These are phyloP conservation scores for Tethea ocularis DNA, from an alignment of 2,888 invertebrate genomes.

Conservation along the genomic window DNA sequence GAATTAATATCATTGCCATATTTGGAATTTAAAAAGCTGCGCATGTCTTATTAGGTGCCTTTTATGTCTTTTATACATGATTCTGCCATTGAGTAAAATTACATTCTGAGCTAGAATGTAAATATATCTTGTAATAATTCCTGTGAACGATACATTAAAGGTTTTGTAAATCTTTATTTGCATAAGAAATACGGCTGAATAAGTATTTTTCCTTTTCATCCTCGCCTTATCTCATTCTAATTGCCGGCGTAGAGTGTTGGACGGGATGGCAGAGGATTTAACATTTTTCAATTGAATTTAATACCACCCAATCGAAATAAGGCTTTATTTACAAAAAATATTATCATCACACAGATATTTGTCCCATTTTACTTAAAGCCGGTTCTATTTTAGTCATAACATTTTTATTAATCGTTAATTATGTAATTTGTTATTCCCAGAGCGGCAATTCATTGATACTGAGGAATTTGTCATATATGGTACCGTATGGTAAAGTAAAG, in stretches of 20 bases:
- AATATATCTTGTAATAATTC: too few species aligned
- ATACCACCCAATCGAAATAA: too few species aligned
- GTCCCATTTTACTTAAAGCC: background rate
- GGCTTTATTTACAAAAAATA: too few species aligned
- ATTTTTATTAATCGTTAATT: background rate
- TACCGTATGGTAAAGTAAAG: background rate
- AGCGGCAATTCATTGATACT: background rate
- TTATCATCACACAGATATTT: too few species aligned
- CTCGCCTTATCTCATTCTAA: too few species aligned
- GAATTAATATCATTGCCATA: background rate
- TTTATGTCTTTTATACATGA: background rate
- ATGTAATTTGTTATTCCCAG: slow-evolving; percentile 1
- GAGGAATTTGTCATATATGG: slow-evolving; percentile 3
- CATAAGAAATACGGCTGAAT: too few species aligned
- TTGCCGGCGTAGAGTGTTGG: too few species aligned
- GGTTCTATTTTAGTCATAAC: background rate
- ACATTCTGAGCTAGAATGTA: background rate
- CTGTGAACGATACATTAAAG: too few species aligned
- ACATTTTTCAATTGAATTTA: too few species aligned
- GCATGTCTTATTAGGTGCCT: slow-evolving; percentile 2
- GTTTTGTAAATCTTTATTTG: too few species aligned
- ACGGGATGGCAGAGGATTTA: too few species aligned
- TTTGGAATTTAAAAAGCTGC: background rate
- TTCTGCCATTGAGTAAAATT: background rate
- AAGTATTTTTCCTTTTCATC: too few species aligned